phyloP scores from a whole-genome alignment of 2,888 invertebrate genomes.

The Andrena trimmerana region DNA sequence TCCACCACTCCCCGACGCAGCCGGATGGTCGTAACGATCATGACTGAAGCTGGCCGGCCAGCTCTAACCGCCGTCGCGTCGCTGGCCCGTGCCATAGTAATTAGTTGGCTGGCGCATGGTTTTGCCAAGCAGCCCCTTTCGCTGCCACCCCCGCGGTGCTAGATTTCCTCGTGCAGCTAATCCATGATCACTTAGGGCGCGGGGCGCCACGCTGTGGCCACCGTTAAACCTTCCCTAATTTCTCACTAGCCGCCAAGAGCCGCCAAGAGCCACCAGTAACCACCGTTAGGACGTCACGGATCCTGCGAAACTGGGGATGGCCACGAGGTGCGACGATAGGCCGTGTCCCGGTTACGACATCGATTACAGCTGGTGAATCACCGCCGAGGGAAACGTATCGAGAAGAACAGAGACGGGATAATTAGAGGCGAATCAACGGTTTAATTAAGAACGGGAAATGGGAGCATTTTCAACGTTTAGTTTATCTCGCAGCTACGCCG shows the following conservation, averaged over 20 bases:
- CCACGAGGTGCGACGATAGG: slow-evolving; percentile 45
- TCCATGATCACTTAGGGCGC: slow-evolving; percentile 79
- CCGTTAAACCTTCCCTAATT: slow-evolving; percentile 79
- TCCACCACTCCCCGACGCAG: slow-evolving; percentile 40
- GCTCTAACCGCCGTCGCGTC: slow-evolving; percentile 50
- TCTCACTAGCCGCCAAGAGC: slow-evolving; percentile 62
- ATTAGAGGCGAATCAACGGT: neutral
- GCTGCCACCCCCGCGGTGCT: slow-evolving; percentile 20
- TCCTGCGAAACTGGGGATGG: slow-evolving; percentile 22
- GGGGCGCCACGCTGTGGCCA: slow-evolving; percentile 79
- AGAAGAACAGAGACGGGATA: neutral
- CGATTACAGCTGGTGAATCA: slow-evolving; percentile 22
- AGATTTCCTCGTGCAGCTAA: slow-evolving; percentile 75
- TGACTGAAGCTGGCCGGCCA: slow-evolving; percentile 58
- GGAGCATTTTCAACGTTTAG: slow-evolving; percentile 16
- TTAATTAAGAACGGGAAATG: neutral
- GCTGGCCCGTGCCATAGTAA: slow-evolving; percentile 72
- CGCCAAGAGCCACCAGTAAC: slow-evolving; percentile 50
- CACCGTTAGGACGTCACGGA: slow-evolving; percentile 28
- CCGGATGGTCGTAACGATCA: slow-evolving; percentile 74
- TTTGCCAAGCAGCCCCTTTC: slow-evolving; percentile 60
- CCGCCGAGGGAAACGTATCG: neutral
- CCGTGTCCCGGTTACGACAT: neutral
- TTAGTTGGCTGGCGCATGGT: slow-evolving; percentile 74
- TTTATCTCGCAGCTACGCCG: neutral